Base-by-base conservation (phyloP, 2,113 vertebrate genomes). In the Nanorana parkeri region DNA sequence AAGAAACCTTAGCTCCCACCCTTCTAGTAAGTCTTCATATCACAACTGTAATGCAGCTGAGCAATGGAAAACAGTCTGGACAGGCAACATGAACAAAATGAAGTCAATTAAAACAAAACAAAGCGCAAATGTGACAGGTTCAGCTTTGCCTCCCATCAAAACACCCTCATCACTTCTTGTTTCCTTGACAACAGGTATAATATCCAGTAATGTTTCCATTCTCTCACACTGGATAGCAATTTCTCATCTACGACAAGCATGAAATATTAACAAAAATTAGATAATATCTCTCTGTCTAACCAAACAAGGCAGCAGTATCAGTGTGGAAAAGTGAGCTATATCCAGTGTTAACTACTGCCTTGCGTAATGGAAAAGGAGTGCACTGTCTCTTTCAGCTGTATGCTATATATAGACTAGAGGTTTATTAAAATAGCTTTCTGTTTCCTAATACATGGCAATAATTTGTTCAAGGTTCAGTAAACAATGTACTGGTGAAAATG, bases 91-190 rank as follows among this genome's bases (percentile, higher is more conserved):
- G 65, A 68, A 66, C 21, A 68, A 83, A 83, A 81, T 66, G 26
- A 81, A 83, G 72, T 83, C 61, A 83, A 83, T 83, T 83, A 83
- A 76, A 83, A 68, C 64, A 75, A 83, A 83, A 75, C 72, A 83
- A 68, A 66, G 24, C 72, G 29, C 20, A 58, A 56, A 76, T 76
- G 63, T 83, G 72, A 83, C 80, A 83, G 80, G 41, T 68, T 83
- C 64, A 76, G 71, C 80, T 83, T 82, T 55, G 65, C 63, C 80
- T 83, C 52, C 80, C 29, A 56, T 83, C 69, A 83, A 60, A 83
- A 83, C 68, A 82, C 72, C 52, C 71, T 75, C 72, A 68, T 51
- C 80, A 76, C 51, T 20, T 66, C 71, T 76, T 83, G 80, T 83
- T 83, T 83, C 80, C 80, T 75, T 83, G 80, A 83, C 80, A 68